Evolutionary conservation across 2,888 invertebrate species (phyloP).

Genomic region (Balanococcus diminutus): DNA sequence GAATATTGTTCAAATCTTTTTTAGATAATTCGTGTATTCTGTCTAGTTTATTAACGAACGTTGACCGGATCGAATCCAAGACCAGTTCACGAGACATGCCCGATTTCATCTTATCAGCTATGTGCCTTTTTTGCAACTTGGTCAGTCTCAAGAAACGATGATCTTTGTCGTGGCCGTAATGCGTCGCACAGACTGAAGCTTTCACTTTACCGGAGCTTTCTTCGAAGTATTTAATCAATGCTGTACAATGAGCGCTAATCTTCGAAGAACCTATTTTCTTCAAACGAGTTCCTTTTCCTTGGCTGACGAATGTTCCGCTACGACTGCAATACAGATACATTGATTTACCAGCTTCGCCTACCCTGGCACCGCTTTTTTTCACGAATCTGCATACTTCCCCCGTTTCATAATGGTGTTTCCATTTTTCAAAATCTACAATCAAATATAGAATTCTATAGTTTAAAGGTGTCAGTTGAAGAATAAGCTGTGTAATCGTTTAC

Average conservation of each 20-base stretch:
- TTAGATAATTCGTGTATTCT: slow-evolving; percentile 57
- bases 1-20: slow-evolving; percentile 57
- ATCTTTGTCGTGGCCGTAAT: slow-evolving; percentile 57
- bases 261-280: slow-evolving; percentile 56
- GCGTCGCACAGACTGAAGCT: slow-evolving; percentile 56
- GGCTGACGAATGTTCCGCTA: slow-evolving; percentile 56
- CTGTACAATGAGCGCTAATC: slow-evolving; percentile 57
- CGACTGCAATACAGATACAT: slow-evolving; percentile 57
- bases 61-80: slow-evolving; percentile 57
- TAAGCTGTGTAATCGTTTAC: no score
- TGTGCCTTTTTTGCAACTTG: slow-evolving; percentile 55
- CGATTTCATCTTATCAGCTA: slow-evolving; percentile 56
- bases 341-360: slow-evolving; percentile 56
- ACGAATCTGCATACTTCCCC: slow-evolving; percentile 57
- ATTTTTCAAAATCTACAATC: slow-evolving; percentile 57
- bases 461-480: no score
- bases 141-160: slow-evolving; percentile 56
- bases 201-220: slow-evolving; percentile 54
- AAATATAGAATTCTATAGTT: not conserved
- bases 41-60: slow-evolving; percentile 56
- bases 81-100: slow-evolving; percentile 57
- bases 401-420: slow-evolving; percentile 58
- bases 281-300: slow-evolving; percentile 56
- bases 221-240: slow-evolving; percentile 56
- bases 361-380: slow-evolving; percentile 57